Evolutionary conservation across 2,888 invertebrate species (phyloP).

Genomic region (Thera obeliscata): DNA sequence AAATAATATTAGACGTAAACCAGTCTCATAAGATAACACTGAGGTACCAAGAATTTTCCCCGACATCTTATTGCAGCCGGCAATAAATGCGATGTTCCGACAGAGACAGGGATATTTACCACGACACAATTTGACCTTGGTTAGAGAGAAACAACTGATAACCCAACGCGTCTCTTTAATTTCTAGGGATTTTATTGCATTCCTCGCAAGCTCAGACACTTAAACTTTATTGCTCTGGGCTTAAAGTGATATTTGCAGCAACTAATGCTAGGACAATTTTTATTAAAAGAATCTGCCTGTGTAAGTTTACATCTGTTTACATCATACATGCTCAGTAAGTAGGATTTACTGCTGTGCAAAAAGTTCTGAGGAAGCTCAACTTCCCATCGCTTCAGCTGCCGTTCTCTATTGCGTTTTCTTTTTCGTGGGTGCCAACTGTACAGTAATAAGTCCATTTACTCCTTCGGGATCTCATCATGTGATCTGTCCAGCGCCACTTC

Average conservation of each 20-base stretch:
- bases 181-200: constrained; percentile 83
- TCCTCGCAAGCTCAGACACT: constrained; percentile 82
- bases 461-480: no score
- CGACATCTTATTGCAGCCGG: constrained; percentile 75
- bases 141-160: constrained; percentile 77
- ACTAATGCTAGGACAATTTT: constrained; percentile 80
- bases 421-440: no score
- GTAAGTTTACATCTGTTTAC: constrained; percentile 71
- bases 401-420: no score
- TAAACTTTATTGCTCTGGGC: constrained; percentile 83
- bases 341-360: no score
- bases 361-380: no score
- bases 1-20: constrained; percentile 78
- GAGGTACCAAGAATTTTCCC: constrained; percentile 82
- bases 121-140: constrained; percentile 65
- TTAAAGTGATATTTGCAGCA: constrained; percentile 84
- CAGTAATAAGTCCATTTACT: no score
- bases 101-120: constrained; percentile 68
- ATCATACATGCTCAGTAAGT: no score
- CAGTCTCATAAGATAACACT: constrained; percentile 79
- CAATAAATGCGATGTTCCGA: constrained; percentile 77
- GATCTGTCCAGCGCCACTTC: no score
- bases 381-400: no score
- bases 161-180: constrained; percentile 71
- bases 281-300: constrained; percentile 80